Evolutionary conservation across 2,113 vertebrate genomes (phyloP).

Genomic region (Phyllostomus hastatus): DNA sequence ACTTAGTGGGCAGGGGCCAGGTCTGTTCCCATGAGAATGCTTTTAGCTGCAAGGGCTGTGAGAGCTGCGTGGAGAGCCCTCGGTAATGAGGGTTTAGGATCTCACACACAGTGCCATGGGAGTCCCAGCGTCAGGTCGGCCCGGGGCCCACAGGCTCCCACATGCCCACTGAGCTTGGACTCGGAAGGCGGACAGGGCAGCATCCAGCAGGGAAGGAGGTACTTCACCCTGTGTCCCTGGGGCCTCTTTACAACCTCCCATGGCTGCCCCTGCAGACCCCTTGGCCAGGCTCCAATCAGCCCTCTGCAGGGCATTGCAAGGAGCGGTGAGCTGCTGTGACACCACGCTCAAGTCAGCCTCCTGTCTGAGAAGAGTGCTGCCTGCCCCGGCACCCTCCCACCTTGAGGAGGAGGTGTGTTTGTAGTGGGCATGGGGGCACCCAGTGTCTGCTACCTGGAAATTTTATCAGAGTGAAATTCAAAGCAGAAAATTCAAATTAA

Average conservation of each 20-base stretch:
- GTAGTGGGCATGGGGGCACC: background rate
- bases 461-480: background rate
- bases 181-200: background rate
- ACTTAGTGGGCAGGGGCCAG: background rate
- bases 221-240: background rate
- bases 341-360: background rate
- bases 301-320: background rate
- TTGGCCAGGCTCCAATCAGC: background rate
- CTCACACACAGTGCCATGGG: fast-evolving
- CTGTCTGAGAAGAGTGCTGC: background rate
- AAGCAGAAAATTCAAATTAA: background rate
- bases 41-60: background rate
- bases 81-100: background rate
- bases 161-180: background rate
- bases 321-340: background rate
- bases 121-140: background rate
- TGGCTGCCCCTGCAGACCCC: background rate
- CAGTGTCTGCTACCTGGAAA: background rate
- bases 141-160: background rate
- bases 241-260: background rate
- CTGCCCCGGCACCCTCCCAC: background rate
- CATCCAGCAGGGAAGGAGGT: background rate
- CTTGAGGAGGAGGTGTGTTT: background rate
- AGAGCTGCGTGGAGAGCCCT: background rate
- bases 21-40: background rate